These are phyloP conservation scores for Crypturellus undulatus DNA, from an alignment of 2,113 vertebrate genomes.

Conservation along the genomic window DNA sequence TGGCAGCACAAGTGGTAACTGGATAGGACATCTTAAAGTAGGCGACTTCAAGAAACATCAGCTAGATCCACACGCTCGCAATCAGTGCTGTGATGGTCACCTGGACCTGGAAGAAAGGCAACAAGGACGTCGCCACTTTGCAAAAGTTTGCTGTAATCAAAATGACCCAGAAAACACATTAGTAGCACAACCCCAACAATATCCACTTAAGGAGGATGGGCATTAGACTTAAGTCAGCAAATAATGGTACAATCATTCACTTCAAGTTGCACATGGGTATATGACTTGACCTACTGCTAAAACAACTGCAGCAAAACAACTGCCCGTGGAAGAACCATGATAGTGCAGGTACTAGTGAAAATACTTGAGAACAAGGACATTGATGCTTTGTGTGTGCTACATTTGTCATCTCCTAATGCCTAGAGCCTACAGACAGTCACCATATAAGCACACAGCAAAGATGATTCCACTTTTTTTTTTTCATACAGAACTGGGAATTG, in stretches of 20 bases:
- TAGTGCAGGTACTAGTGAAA: neutral
- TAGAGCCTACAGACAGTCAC: neutral
- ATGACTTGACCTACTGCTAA: neutral
- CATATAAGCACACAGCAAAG: neutral
- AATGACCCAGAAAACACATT: neutral
- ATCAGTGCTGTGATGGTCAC: neutral
- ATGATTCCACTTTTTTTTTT: neutral
- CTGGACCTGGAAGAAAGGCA: neutral
- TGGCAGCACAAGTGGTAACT: neutral
- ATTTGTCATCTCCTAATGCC: neutral
- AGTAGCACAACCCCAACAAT: neutral
- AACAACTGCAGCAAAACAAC: neutral
- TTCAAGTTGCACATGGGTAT: neutral
- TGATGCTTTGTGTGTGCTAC: neutral
- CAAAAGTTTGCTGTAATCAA: neutral
- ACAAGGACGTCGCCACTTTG: neutral
- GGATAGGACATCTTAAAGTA: neutral
- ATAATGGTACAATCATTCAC: neutral
- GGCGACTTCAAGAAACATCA: neutral
- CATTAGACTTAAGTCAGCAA: neutral
- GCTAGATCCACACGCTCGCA: neutral
- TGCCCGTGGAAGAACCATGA: neutral
- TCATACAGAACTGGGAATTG: neutral
- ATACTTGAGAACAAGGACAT: neutral
- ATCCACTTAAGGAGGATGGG: neutral